Evolutionary conservation across 2,888 invertebrate species (phyloP).

Genomic region (Bugulina stolonifera): DNA sequence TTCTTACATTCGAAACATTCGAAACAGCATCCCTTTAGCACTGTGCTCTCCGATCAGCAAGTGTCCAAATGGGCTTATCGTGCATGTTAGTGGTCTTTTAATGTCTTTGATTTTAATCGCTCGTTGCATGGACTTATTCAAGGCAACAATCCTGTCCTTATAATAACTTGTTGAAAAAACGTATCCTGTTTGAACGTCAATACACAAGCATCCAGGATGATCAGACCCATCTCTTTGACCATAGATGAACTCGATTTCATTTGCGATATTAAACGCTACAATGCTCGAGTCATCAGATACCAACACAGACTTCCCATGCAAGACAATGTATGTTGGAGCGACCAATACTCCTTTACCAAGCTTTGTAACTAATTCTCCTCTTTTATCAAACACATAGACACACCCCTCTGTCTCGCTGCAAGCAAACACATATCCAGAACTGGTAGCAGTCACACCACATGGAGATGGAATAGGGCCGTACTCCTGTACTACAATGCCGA

Average conservation of each 20-base stretch:
- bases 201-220: slow-evolving; percentile 3
- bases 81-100: slow-evolving; percentile 14
- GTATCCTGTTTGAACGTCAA: slow-evolving; percentile 11
- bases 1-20: slow-evolving; percentile 22
- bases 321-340: slow-evolving; percentile 4
- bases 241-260: slow-evolving; percentile 20
- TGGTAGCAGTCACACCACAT: slow-evolving; percentile 4
- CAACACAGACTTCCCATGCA: slow-evolving; percentile 3
- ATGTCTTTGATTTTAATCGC: slow-evolving; percentile 22
- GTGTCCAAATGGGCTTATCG: slow-evolving; percentile 22
- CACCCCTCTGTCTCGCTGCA: slow-evolving; percentile 14
- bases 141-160: slow-evolving; percentile 10
- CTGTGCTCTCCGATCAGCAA: slow-evolving; percentile 14
- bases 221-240: slow-evolving; percentile 16
- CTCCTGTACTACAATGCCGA: slow-evolving; percentile 18
- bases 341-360: slow-evolving; percentile 21
- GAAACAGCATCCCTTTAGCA: slow-evolving; percentile 1
- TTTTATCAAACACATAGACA: slow-evolving; percentile 13
- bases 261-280: slow-evolving; percentile 13
- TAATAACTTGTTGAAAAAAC: slow-evolving; percentile 18
- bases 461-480: slow-evolving; percentile 16
- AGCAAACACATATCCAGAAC: slow-evolving; percentile 9
- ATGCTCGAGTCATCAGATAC: slow-evolving; percentile 24
- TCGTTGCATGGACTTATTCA: slow-evolving; percentile 11
- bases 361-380: slow-evolving; percentile 10